Evolutionary conservation across 2,888 invertebrate species (phyloP), one percentile per base, ranked within the genome.

Genomic region (Patella pellucida): DNA sequence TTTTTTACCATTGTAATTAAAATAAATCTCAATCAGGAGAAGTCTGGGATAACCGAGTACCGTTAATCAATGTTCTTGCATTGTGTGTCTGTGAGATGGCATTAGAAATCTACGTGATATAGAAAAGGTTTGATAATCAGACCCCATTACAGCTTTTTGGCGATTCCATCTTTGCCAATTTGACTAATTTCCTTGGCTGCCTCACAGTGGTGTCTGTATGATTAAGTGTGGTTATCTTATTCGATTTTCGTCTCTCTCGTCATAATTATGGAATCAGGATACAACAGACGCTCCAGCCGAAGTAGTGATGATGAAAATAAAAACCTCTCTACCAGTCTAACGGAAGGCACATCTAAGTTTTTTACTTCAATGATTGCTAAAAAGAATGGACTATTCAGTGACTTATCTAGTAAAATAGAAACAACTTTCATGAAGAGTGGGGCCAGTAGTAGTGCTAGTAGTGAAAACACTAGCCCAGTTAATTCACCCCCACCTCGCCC

Each of bases 361-460:
- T 86, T 89, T 73, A 88, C 81, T 54, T 88, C 90, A 11, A 85
- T 89, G 76, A 85, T 86, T 31, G 87, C 86, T 15, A 89, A 87
- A 77, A 89, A 89, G 74, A 87, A 88, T 80, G 89, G 89, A 19
- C 76, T 90, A 51, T 83, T 89, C 72, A 88, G 81, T 74, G 89
- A 88, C 78, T 78, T 90, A 41, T 89, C 90, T 12, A 86, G 85
- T 14, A 89, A 89, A 78, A 81, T 90, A 69, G 90, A 90, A 71
- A 85, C 81, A 73, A 84, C 85, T 27, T 83, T 84, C 69, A 76
- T 80, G 31, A 75, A 83, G 52, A 83, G 84, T 79, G 85, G 84
- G 69, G 78, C 80, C 16, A 82, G 81, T 70, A 83, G 83, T 12
- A 85, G 85, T 78, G 79, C 78, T 7, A 79, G 83, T 41, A 84